Percentiles rank a stretch among this genome's conserved stretches.
These are phyloP conservation scores for Pyrrhia umbra DNA, from an alignment of 2,888 invertebrate genomes.

Conservation along the genomic window DNA sequence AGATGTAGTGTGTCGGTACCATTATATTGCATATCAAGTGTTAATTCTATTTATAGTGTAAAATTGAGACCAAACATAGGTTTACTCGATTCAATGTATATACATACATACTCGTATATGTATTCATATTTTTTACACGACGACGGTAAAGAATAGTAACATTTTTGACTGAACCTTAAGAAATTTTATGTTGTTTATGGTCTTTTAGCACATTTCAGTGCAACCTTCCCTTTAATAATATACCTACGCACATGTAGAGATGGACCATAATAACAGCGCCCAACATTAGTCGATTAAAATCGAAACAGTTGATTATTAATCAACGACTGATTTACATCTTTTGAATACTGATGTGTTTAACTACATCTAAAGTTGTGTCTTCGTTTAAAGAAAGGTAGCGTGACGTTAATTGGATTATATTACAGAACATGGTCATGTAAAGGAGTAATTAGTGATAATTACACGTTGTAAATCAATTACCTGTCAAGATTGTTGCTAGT, in stretches of 20 bases:
- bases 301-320: constrained; percentile 11
- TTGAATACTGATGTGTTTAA: constrained; percentile 2
- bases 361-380: constrained; percentile 13
- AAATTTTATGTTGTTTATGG: neutral
- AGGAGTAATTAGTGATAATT: constrained; percentile 39
- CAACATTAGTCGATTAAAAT: constrained; percentile 36
- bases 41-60: constrained; percentile 61
- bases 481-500: constrained; percentile 30
- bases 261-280: neutral
- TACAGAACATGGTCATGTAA: constrained; percentile 19
- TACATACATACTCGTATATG: constrained; percentile 43
- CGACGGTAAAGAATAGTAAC: constrained; percentile 32
- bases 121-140: constrained; percentile 23
- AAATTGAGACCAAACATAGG: constrained; percentile 67
- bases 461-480: constrained; percentile 31
- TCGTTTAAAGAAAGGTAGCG: constrained; percentile 37
- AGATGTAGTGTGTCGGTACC: constrained; percentile 64
- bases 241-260: constrained; percentile 13
- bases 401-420: constrained; percentile 37
- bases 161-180: constrained; percentile 10
- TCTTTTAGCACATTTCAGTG: neutral
- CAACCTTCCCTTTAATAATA: neutral
- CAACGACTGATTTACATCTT: constrained; percentile 9
- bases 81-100: constrained; percentile 58
- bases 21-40: constrained; percentile 72